Conservation (phyloP, 2,888 invertebrate genomes). For the Mamestra brassicae region DNA sequence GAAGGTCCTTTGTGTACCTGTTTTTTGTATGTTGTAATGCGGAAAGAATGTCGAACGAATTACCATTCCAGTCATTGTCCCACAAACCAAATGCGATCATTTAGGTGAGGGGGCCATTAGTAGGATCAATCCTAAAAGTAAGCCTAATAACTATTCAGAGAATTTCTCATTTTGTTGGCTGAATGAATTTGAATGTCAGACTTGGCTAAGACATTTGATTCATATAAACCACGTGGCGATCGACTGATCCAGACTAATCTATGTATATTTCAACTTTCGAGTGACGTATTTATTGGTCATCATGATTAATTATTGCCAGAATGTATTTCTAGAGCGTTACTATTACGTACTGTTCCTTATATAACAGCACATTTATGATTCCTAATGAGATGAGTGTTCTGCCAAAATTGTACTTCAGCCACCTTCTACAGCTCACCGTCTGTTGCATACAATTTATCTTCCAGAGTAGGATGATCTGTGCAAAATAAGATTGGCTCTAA, state of each 20-base stretch:
- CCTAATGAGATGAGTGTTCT: constrained; percentile 13
- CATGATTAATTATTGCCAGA: constrained; percentile 9
- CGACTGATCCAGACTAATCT: constrained; percentile 2
- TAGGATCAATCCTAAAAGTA: background rate
- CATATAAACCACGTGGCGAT: background rate
- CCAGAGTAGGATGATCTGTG: background rate
- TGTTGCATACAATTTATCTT: constrained; percentile 10
- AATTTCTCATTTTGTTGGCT: constrained; percentile 10
- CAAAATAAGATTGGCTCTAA: background rate
- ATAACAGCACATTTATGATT: constrained; percentile 27
- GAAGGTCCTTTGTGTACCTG: background rate
- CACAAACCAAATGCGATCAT: constrained; percentile 13
- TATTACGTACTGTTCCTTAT: constrained; percentile 19
- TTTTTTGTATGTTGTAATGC: background rate
- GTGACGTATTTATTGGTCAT: constrained; percentile 9
- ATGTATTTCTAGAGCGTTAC: constrained; percentile 23
- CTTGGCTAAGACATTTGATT: constrained; percentile 11
- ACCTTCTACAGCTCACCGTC: background rate
- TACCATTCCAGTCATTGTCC: background rate
- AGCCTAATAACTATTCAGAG: constrained; percentile 18
- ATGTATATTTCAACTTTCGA: constrained; percentile 1
- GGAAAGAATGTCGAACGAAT: constrained; percentile 12
- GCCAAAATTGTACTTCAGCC: constrained; percentile 26
- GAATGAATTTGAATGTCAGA: constrained; percentile 18
- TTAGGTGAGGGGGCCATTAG: constrained; percentile 2